Base-by-base conservation (phyloP, 2,797 vertebrate genomes). In the Onychomys torridus region DNA sequence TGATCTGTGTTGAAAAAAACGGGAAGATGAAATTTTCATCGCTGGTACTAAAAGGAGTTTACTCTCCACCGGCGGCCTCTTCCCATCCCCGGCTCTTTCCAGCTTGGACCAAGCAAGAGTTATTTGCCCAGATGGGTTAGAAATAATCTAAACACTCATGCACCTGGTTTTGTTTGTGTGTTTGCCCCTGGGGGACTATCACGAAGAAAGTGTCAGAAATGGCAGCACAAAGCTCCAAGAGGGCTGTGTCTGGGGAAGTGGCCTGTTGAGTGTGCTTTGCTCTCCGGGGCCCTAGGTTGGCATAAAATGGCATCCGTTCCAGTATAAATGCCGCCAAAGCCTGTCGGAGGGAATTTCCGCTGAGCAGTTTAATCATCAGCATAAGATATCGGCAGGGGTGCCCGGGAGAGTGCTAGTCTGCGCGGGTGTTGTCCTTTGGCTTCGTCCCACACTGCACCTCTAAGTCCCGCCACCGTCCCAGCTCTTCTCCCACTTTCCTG, bases 1-100 rank as follows among this genome's bases (percentile, higher is more conserved):
- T 57, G 76, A 96, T 95, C 90, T 96, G 87, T 87, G 91, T 78
- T 94, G 94, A 96, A 92, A 96, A 14, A 96, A 90, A 14, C 16
- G 59, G 90, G 82, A 82, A 40, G 88, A 96, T 90, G 76, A 84
- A 85, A 92, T 96, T 97, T 97, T 92, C 95, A 49, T 55, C 16
- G 0, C 75, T n/a, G 78, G 67, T 90, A 65, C 93, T 73, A 40
- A 69, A 82, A 92, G 40, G 34, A 89, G 92, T 94, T 97, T 93
- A 71, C 65, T 52, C 46, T 55, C 65, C 79, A 63, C 65, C 0
- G 10, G 65, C 37, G 57, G 37, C 40, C 25, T 16, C 9, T 5
- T 34, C 61, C 40, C 49, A 12, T 2, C 10, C 34, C 43, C 59
- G 71, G 2, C 52, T 77, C 65, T 86, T 91, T 59, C 37, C 92